phyloP scores from a whole-genome alignment of 2,113 vertebrate species.

The Chlamydotis undulata region DNA sequence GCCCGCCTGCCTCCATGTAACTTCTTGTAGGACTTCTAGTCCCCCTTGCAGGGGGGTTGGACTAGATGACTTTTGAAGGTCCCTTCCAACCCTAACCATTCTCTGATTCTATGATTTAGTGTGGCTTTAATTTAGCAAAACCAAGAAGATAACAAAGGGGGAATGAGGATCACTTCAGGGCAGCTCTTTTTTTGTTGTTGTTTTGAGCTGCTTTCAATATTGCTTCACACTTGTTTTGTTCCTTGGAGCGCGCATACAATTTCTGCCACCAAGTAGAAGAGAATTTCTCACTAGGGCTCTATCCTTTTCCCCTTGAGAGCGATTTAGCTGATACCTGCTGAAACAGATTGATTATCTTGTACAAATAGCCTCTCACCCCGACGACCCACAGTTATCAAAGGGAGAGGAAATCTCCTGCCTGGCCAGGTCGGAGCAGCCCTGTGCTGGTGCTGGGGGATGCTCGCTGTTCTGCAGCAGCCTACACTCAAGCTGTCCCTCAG shows the following conservation, averaged over 20 bases:
- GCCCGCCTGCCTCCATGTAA: background rate
- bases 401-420: background rate
- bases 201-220: background rate
- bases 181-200: background rate
- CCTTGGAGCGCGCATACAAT: fast-evolving
- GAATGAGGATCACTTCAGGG: background rate
- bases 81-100: too few relatives aligned
- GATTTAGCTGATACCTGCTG: background rate
- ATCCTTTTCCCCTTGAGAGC: background rate
- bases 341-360: background rate
- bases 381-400: background rate
- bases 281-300: background rate
- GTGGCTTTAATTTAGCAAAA: background rate
- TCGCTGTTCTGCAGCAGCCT: background rate
- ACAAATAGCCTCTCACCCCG: background rate
- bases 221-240: background rate
- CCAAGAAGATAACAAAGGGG: background rate
- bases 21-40: background rate
- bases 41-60: too few relatives aligned
- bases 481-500: background rate
- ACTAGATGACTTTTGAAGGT: too few relatives aligned
- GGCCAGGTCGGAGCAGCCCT: background rate
- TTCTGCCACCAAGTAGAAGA: background rate
- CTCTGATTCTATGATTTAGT: too few relatives aligned
- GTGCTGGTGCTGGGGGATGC: background rate